These are phyloP conservation scores for Lithosia quadra DNA, from an alignment of 2,888 invertebrate genomes.

Conservation along the genomic window DNA sequence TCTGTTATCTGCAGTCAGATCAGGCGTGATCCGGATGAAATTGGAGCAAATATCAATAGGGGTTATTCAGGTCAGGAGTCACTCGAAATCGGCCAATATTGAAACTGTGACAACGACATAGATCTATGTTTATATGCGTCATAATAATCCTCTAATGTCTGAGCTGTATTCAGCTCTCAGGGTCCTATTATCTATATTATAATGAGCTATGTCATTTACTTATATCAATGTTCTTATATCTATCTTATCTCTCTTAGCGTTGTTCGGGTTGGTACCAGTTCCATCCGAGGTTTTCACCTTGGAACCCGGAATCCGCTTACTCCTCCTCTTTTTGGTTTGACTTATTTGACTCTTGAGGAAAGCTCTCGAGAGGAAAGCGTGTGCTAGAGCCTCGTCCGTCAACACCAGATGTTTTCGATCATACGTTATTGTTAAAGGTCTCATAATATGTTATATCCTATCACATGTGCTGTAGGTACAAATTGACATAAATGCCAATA, in stretches of 20 bases:
- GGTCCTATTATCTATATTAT: slow-evolving; percentile 9
- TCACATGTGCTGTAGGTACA: no score
- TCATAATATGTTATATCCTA: background rate
- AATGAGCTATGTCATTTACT: background rate
- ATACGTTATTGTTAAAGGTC: background rate
- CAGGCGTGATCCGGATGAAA: slow-evolving; percentile 61
- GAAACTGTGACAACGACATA: slow-evolving; percentile 20
- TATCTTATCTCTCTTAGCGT: no score
- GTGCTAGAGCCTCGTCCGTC: no score
- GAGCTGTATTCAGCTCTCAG: background rate
- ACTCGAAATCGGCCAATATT: slow-evolving; percentile 39
- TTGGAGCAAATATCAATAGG: slow-evolving; percentile 59
- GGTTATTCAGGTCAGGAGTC: slow-evolving; percentile 51
- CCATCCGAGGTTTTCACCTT: no score
- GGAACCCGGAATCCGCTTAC: no score
- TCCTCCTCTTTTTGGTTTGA: no score
- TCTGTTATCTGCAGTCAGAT: slow-evolving; percentile 34
- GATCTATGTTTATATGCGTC: slow-evolving; percentile 21
- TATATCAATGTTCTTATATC: no score
- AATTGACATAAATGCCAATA: background rate
- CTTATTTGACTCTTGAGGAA: no score
- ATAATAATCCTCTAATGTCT: background rate
- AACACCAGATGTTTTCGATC: background rate
- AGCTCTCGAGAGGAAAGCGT: no score
- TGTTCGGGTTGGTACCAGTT: no score